Percentiles rank a stretch among this genome's conserved stretches.
Conservation (phyloP, 2,888 invertebrate genomes). For the Sussaba pulchella region DNA sequence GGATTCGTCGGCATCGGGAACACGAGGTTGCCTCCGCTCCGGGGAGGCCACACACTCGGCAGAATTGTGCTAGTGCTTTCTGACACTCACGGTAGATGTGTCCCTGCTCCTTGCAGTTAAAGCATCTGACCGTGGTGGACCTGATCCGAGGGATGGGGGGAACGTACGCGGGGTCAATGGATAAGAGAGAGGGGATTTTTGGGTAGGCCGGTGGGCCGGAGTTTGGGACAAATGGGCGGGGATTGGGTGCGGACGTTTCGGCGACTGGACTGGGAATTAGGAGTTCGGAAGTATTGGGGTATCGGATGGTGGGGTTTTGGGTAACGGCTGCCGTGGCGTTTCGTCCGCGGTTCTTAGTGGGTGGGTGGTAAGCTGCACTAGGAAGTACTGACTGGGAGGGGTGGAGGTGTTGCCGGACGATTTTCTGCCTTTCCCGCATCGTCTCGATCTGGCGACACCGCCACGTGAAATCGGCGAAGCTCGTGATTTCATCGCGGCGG, state of each 20-base stretch:
- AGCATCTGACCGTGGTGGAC: background rate
- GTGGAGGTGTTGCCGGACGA: background rate
- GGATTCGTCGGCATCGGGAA: background rate
- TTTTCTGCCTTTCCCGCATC: background rate
- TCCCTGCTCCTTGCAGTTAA: background rate
- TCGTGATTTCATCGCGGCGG: background rate
- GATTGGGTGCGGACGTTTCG: background rate
- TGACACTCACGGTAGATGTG: slow-evolving; percentile 7
- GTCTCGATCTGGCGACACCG: background rate
- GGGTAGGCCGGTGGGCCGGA: background rate
- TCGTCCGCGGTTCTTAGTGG: background rate
- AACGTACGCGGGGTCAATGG: too few relatives aligned
- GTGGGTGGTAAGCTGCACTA: background rate
- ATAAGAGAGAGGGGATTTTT: background rate
- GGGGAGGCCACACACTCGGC: background rate
- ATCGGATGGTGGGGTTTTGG: too few relatives aligned
- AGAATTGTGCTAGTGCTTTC: background rate
- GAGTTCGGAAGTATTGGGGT: too few relatives aligned
- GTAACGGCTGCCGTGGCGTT: background rate
- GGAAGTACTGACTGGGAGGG: background rate
- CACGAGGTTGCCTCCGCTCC: background rate
- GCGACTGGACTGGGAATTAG: too few relatives aligned
- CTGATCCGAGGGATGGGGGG: background rate
- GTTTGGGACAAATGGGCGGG: background rate
- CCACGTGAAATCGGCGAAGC: background rate